These are phyloP conservation scores for Epiperipatus broadwayi DNA, from an alignment of 2,888 invertebrate genomes.

Conservation along the genomic window DNA sequence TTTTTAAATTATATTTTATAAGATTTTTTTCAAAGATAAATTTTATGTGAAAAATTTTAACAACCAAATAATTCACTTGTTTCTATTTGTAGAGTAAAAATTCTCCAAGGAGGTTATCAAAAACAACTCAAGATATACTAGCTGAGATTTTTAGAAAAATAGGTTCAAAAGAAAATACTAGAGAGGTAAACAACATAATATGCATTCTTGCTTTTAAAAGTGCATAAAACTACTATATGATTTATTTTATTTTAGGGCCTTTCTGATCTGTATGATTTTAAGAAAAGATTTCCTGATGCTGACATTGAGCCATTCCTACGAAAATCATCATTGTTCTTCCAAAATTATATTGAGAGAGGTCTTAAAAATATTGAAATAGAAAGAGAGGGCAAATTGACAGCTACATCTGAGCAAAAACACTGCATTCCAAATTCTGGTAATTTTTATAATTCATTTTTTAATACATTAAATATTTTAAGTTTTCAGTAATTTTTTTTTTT, in stretches of 20 bases:
- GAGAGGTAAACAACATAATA: conserved; percentile 29
- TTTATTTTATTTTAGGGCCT: conserved; percentile 40
- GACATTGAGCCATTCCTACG: conserved; percentile 65
- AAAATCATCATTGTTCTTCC: conserved; percentile 63
- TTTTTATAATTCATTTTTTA: too few relatives aligned
- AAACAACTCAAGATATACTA: conserved; percentile 62
- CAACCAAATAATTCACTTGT: too few relatives aligned
- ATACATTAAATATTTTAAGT: too few relatives aligned
- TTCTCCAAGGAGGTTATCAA: conserved; percentile 40
- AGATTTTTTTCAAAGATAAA: too few relatives aligned
- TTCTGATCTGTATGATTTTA: conserved; percentile 55
- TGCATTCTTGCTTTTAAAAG: neutral
- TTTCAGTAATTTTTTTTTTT: too few relatives aligned
- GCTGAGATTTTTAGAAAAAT: conserved; percentile 77
- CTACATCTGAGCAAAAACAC: too few relatives aligned
- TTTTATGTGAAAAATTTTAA: too few relatives aligned
- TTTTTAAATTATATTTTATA: too few relatives aligned
- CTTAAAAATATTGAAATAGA: conserved; percentile 41
- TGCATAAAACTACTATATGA: neutral
- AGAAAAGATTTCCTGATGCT: conserved; percentile 57
- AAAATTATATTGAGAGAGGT: conserved; percentile 61
- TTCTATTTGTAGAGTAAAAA: conserved; percentile 12
- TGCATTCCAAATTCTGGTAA: neutral
- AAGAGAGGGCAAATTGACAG: conserved; percentile 19
- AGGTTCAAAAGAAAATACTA: conserved; percentile 64